A percentile compares a stretch with the other conserved stretches of the same genome.
phyloP scores from a whole-genome alignment of 2,113 vertebrate species.

The Malurus alboscapulatus region DNA sequence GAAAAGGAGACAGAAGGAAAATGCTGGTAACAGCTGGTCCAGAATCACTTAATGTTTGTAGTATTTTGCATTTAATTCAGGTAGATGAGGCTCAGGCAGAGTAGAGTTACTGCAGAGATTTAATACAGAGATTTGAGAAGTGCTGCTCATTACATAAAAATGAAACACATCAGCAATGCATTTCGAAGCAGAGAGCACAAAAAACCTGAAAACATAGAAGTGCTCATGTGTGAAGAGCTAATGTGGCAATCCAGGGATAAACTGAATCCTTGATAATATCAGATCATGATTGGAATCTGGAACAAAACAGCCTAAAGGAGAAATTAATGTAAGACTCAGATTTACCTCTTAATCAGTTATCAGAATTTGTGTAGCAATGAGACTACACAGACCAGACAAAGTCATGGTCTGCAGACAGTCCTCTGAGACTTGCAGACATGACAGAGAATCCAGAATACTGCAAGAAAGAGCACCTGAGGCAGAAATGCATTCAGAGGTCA shows the following conservation, averaged over 20 bases:
- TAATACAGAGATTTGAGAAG: conserved; percentile 38
- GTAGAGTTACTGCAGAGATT: conserved; percentile 12
- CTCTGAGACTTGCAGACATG: not conserved
- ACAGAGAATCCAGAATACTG: not conserved
- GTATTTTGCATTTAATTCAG: conserved; percentile 52
- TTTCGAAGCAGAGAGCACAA: conserved; percentile 27
- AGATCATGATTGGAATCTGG: not conserved
- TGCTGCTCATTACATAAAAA: conserved; percentile 49
- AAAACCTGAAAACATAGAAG: not conserved
- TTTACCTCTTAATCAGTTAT: not conserved
- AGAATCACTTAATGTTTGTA: conserved; percentile 24
- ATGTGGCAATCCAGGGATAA: conserved; percentile 30
- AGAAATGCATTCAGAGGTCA: conserved; percentile 36
- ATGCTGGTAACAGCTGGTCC: conserved; percentile 10
- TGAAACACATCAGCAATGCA: conserved; percentile 18
- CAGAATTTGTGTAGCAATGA: not conserved
- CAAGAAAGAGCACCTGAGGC: conserved; percentile 33
- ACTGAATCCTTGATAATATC: conserved; percentile 12
- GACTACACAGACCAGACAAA: not conserved
- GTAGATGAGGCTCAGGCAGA: conserved; percentile 40
- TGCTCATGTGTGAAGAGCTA: conserved; percentile 46
- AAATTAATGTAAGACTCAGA: not conserved
- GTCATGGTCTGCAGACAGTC: not conserved
- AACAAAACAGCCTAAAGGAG: conserved; percentile 10
- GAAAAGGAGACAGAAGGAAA: not conserved